Conservation (phyloP, 2,888 invertebrate species). For the Plebejus argus region DNA sequence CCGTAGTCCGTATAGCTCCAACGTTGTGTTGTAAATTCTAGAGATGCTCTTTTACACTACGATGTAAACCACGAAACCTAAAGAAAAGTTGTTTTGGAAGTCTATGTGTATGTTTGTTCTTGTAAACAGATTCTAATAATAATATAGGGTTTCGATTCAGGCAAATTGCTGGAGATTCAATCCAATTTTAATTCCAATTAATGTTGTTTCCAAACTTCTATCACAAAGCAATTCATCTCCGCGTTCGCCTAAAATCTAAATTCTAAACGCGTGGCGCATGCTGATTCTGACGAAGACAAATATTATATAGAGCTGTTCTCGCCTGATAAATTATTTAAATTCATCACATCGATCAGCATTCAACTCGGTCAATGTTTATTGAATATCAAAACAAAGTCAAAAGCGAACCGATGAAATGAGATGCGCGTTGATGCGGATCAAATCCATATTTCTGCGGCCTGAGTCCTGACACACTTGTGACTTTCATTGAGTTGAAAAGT, state of each 20-base stretch:
- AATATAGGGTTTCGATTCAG: background rate
- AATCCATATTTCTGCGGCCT: conserved; percentile 12
- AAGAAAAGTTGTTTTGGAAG: background rate
- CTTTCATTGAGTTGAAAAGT: background rate
- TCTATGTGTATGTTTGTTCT: background rate
- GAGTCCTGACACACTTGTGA: background rate
- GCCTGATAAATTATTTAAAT: conserved; percentile 8
- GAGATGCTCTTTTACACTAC: background rate
- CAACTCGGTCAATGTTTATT: conserved; percentile 17
- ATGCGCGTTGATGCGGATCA: conserved; percentile 11
- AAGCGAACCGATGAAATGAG: conserved; percentile 16
- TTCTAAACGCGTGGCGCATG: background rate
- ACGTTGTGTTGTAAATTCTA: background rate
- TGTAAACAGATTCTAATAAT: background rate
- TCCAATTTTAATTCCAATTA: background rate
- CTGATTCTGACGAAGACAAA: background rate
- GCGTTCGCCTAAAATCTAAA: background rate
- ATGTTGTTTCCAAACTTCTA: background rate
- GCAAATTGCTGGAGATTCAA: background rate
- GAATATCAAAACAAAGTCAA: conserved; percentile 17
- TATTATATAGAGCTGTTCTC: conserved; percentile 3
- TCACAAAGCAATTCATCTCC: background rate
- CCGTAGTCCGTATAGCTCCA: background rate
- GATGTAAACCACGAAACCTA: background rate
- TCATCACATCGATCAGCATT: conserved; percentile 12